Base-by-base conservation (phyloP, 2,113 vertebrate species). In the Xyliphius kryptos region DNA sequence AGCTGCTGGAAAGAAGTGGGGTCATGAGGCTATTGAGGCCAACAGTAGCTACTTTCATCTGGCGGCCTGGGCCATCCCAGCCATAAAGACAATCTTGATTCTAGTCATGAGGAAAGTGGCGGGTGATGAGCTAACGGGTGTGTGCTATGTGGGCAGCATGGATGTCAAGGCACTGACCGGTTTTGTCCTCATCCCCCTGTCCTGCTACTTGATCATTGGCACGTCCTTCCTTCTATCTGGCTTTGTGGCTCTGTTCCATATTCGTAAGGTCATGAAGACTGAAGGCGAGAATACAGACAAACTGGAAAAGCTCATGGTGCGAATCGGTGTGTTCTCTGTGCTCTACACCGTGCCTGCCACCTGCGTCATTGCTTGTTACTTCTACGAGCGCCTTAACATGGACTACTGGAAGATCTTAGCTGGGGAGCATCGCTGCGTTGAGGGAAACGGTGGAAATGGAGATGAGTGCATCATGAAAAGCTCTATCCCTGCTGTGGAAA, bases 1-100 rank as follows among this genome's bases (percentile, higher is more conserved):
- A 48, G 96, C 96, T 0, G 96, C 96, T 0, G 96, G 96, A 44
- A 95, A 92, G 77, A 98, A 98, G 77, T 98, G 96, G 96, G 96
- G 96, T 11, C 96, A 97, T 0, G 96, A 98, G 79, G 96, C 96
- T 15, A 98, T 98, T 10, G 95, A 97, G 56, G 96, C 95, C 52
- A 91, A 94, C 86, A 98, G 96, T 80, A 94, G 94, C 86, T 98
- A 98, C 81, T 98, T 98, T 70, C 96, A 98, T 80, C 77, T 98
- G 79, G 94, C 92, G 0, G 96, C 96, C 0, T 98, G 96, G 96
- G 95, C 94, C 63, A 87, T 98, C 56, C 96, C 96, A 0, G 96
- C 96, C 0, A 86, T 95, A 44, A 96, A 98, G 86, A 98, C 96
- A 79, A 97, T 97, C 77, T 87, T 93, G 80, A 93, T 98, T 67